Conservation (phyloP, 1,140 invertebrate species). For the Spodoptera frugiperda region DNA sequence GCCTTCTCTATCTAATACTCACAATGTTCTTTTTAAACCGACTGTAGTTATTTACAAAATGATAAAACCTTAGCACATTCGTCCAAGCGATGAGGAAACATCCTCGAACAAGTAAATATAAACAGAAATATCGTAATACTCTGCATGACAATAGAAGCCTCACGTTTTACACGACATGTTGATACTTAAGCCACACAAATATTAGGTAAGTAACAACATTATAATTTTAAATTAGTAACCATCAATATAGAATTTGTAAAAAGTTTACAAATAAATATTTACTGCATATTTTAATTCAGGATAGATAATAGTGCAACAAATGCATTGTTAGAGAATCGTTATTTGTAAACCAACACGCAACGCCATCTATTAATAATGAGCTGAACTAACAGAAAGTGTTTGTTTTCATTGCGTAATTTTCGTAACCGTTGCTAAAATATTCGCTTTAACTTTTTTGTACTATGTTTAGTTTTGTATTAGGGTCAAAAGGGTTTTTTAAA, state of each 20-base stretch:
- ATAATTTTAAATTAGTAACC: background rate
- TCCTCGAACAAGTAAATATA: conserved; percentile 3
- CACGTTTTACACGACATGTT: conserved; percentile 18
- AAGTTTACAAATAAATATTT: no score
- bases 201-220: conserved; percentile 11
- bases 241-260: no score
- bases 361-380: conserved; percentile 10
- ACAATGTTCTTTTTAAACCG: no score
- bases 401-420: background rate
- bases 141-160: background rate
- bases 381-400: background rate
- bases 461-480: no score
- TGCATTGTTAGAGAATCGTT: background rate
- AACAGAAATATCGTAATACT: background rate
- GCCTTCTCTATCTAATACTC: no score
- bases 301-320: no score
- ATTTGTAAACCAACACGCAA: background rate
- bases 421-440: no score
- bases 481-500: no score
- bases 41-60: no score
- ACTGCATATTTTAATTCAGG: no score
- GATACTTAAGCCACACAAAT: background rate
- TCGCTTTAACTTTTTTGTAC: no score
- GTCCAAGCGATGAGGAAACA: conserved; percentile 2
- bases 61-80: no score